Evolutionary conservation across 1,140 invertebrate genomes (phyloP), one percentile per base, ranked within the genome.

Genomic region (Cydia strobilella): DNA sequence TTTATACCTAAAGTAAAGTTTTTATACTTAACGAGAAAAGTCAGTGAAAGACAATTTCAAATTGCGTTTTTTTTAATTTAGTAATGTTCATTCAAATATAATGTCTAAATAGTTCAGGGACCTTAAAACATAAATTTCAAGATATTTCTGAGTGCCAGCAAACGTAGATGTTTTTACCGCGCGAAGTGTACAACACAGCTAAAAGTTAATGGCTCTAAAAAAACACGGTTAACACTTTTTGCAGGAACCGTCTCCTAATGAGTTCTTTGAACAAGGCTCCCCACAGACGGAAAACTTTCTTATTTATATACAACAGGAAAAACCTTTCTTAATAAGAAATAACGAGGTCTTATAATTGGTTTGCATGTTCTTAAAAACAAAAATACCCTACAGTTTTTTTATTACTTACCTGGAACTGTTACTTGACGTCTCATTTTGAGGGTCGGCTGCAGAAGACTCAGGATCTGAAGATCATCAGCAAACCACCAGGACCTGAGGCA

Each of bases 391-490:
- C 7, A 15, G 42, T 59, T 59, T 23, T 18, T 27, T 59, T 3
- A 27, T 35, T 23, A 74, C 76, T 75, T 73, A 84, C 83, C 83
- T 84, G 83, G 80, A 59, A 84, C 65, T 65, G 81, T 77, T 75
- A 81, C 73, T 59, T 90, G 87, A 77, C 86, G 84, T 77, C 85
- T 86, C 90, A 91, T 91, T 77, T 79, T 81, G 78, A 75, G 76
- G 78, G 73, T 77, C 72, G 71, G 69, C 62, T 73, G 73, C 59
- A 66, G 73, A 1, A 27, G 27, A 73, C 74, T 84, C 79, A 82
- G 80, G 77, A 76, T 75, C 72, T 35, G 80, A 79, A 82, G 83
- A 77, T 79, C 86, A 87, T 88, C 85, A 86, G 84, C 82, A 77
- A 76, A 75, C 62, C 82, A 81, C 76, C 77, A 77, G 78, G 78